A percentile compares a stretch with the other conserved stretches of the same genome.
phyloP scores from a whole-genome alignment of 2,113 vertebrate genomes.

The Myotis lucifugus region DNA sequence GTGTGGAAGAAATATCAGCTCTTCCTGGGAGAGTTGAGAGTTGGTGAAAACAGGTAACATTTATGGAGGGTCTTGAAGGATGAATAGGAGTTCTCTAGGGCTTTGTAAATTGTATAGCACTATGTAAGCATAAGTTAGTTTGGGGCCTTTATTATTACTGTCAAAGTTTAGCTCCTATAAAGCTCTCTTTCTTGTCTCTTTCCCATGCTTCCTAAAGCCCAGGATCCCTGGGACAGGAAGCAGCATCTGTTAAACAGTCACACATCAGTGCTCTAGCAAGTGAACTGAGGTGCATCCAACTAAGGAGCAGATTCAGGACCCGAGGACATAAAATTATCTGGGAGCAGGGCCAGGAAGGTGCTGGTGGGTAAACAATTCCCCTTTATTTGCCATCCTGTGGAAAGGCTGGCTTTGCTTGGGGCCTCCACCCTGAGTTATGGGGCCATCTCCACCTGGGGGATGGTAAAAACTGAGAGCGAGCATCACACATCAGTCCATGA shows the following conservation, averaged over 20 bases:
- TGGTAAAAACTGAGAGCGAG: slow-evolving; percentile 39
- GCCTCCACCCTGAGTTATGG: slow-evolving; percentile 31
- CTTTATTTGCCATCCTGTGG: slow-evolving; percentile 13
- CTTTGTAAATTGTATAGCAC: slow-evolving; percentile 63
- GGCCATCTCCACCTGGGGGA: slow-evolving; percentile 21
- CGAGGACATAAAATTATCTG: slow-evolving; percentile 55
- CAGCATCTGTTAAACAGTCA: slow-evolving; percentile 63
- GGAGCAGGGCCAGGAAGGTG: slow-evolving; percentile 66
- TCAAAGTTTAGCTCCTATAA: slow-evolving; percentile 60
- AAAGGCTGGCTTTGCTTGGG: slow-evolving; percentile 45
- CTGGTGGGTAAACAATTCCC: slow-evolving; percentile 48
- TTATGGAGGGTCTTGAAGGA: slow-evolving; percentile 49
- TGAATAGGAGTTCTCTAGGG: slow-evolving; percentile 65
- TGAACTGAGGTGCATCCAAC: slow-evolving; percentile 66
- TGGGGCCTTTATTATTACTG: slow-evolving; percentile 41
- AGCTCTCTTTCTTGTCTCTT: slow-evolving; percentile 70
- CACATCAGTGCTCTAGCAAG: slow-evolving; percentile 61
- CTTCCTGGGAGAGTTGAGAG: slow-evolving; percentile 29
- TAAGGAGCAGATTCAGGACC: slow-evolving; percentile 61
- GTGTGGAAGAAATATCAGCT: slow-evolving; percentile 34
- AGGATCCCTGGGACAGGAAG: slow-evolving; percentile 64
- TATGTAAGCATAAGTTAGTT: slow-evolving; percentile 36
- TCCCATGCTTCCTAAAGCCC: slow-evolving; percentile 58
- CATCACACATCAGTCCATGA: slow-evolving; percentile 23
- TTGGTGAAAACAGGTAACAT: slow-evolving; percentile 51